Conservation (phyloP, 2,888 invertebrate species). For the Augochlorella aurata region DNA sequence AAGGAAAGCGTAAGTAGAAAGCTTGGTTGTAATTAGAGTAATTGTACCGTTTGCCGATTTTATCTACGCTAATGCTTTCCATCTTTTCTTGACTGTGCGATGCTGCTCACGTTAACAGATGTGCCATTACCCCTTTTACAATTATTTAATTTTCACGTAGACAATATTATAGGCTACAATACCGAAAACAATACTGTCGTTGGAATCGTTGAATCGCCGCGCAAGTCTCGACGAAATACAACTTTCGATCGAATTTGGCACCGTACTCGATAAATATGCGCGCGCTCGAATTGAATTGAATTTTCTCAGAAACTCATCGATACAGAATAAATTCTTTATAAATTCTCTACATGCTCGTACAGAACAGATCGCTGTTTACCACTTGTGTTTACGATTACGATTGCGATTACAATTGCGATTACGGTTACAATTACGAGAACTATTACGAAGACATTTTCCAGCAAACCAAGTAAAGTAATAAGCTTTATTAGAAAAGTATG, state of each 20-base stretch:
- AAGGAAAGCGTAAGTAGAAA: slow-evolving; percentile 52
- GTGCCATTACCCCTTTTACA: background rate
- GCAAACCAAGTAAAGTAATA: background rate
- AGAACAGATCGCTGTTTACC: background rate
- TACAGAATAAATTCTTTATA: background rate
- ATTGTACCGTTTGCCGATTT: slow-evolving; percentile 17
- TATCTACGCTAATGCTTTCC: slow-evolving; percentile 17
- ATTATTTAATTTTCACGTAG: background rate
- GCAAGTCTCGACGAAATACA: background rate
- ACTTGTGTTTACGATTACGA: background rate
- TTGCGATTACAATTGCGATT: background rate
- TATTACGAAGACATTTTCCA: background rate
- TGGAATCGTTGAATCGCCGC: background rate
- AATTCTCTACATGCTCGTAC: background rate
- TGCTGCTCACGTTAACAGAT: background rate
- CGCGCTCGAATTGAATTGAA: background rate
- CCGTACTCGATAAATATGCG: background rate
- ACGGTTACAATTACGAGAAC: background rate
- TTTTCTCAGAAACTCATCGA: background rate
- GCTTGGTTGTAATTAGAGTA: slow-evolving; percentile 32
- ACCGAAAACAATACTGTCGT: no score
- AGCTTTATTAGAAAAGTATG: slow-evolving; percentile 23
- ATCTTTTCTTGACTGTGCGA: slow-evolving; percentile 10
- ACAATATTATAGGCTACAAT: background rate
- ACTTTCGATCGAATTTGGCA: background rate